Conservation (phyloP, 2,888 invertebrate species). For the Bombylius discolor region DNA sequence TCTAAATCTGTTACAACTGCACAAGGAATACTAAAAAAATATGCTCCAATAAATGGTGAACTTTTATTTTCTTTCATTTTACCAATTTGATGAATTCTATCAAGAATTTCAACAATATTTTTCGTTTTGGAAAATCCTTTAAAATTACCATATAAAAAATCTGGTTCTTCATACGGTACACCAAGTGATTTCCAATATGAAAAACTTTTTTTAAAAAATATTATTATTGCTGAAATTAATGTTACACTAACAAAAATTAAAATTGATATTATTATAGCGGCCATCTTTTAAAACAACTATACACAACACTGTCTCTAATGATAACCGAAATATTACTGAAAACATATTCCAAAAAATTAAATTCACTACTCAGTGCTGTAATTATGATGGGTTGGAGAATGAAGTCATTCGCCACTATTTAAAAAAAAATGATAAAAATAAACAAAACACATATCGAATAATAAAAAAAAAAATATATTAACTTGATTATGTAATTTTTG, state of each 20-base stretch:
- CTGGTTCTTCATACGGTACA: constrained; percentile 27
- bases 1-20: constrained; percentile 25
- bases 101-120: constrained; percentile 19
- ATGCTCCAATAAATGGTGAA: constrained; percentile 21
- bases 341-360: too few relatives aligned
- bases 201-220: constrained; percentile 12
- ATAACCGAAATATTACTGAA: too few relatives aligned
- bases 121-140: constrained; percentile 17
- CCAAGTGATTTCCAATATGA: constrained; percentile 21
- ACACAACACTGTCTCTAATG: too few relatives aligned
- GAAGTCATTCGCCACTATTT: too few relatives aligned
- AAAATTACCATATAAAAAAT: constrained; percentile 21
- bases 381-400: too few relatives aligned
- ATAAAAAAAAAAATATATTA: too few relatives aligned
- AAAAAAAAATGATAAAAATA: too few relatives aligned
- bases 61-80: constrained; percentile 22
- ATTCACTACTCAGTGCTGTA: too few relatives aligned
- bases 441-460: too few relatives aligned
- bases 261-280: neutral
- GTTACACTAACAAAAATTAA: neutral
- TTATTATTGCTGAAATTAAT: neutral
- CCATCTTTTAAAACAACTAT: neutral
- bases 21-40: constrained; percentile 21
- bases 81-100: constrained; percentile 21
- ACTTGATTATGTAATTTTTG: too few relatives aligned